A percentile compares a stretch with the other conserved stretches of the same genome.
phyloP scores from a whole-genome alignment of 2,888 invertebrate genomes.

The Plutella xylostella region DNA sequence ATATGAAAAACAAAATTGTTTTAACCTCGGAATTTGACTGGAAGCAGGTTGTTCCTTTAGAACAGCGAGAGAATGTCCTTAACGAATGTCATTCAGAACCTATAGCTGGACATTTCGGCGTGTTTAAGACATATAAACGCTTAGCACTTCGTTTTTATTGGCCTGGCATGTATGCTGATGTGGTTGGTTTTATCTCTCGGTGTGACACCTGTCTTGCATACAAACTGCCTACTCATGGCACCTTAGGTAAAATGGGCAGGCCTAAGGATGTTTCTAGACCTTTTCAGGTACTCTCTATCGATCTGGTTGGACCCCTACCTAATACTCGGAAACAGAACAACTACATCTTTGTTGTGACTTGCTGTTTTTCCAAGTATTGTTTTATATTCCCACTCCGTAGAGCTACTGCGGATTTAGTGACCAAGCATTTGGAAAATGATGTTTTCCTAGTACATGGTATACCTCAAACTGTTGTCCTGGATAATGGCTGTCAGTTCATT shows the following conservation, averaged over 20 bases:
- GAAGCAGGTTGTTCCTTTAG: constrained; percentile 8
- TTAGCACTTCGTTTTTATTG: constrained; percentile 7
- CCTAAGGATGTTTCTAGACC: constrained; percentile 12
- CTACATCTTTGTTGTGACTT: constrained; percentile 7
- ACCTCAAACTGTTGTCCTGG: constrained; percentile 13
- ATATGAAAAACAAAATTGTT: not conserved
- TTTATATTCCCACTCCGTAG: constrained; percentile 9
- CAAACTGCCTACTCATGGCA: constrained; percentile 10
- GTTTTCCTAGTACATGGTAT: constrained; percentile 14
- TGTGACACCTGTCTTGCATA: constrained; percentile 8
- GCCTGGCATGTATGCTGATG: constrained; percentile 9
- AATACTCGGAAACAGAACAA: not conserved
- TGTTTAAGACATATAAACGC: constrained; percentile 13
- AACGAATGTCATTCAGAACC: constrained; percentile 5
- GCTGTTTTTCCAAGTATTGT: constrained; percentile 12
- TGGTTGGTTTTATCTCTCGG: not conserved
- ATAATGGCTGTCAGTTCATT: constrained; percentile 9
- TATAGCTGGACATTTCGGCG: constrained; percentile 10
- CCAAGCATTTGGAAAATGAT: constrained; percentile 11
- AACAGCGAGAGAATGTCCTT: not conserved
- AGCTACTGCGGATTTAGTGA: constrained; percentile 5
- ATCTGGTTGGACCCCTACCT: constrained; percentile 3
- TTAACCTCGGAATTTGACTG: constrained; percentile 7
- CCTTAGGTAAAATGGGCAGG: constrained; percentile 12
- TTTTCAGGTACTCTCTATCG: constrained; percentile 13